Conservation (phyloP, 2,888 invertebrate species). For the Maniola hyperantus region DNA sequence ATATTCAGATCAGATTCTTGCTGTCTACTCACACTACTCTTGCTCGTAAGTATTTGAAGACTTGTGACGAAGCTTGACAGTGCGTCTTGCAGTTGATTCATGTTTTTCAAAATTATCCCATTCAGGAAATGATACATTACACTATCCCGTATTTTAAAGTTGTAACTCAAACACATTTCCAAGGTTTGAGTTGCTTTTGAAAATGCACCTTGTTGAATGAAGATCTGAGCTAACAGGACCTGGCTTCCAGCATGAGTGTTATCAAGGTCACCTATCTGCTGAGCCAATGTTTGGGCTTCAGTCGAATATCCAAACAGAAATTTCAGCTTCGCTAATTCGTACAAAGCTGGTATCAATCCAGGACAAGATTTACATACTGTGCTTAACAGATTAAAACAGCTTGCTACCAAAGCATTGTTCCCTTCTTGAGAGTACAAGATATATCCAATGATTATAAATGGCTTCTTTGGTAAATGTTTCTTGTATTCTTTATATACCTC, state of each 20-base stretch:
- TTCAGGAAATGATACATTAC: slow-evolving; percentile 94
- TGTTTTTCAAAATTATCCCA: slow-evolving; percentile 91
- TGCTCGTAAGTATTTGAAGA: slow-evolving; percentile 84
- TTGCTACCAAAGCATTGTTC: slow-evolving; percentile 74
- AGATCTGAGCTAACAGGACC: slow-evolving; percentile 92
- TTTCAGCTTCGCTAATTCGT: slow-evolving; percentile 89
- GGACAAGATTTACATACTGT: slow-evolving; percentile 91
- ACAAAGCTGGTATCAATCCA: slow-evolving; percentile 86
- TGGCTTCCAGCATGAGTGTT: slow-evolving; percentile 92
- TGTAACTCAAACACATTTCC: slow-evolving; percentile 94
- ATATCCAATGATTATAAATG: slow-evolving; percentile 74
- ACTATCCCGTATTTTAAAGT: slow-evolving; percentile 95
- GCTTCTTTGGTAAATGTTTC: slow-evolving; percentile 86
- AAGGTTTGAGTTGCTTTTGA: slow-evolving; percentile 92
- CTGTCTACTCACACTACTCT: slow-evolving; percentile 53
- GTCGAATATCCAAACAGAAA: slow-evolving; percentile 90
- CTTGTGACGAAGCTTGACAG: slow-evolving; percentile 89
- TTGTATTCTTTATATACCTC: slow-evolving; percentile 90
- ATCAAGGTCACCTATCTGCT: slow-evolving; percentile 89
- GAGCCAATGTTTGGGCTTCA: slow-evolving; percentile 87
- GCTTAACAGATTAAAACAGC: slow-evolving; percentile 86
- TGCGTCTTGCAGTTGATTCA: slow-evolving; percentile 87
- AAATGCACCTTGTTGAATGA: slow-evolving; percentile 86
- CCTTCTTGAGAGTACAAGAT: slow-evolving; percentile 71
- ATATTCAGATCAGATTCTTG: slow-evolving; percentile 79